phyloP scores from a whole-genome alignment of 2,797 vertebrate species.

The Podargus strigoides region DNA sequence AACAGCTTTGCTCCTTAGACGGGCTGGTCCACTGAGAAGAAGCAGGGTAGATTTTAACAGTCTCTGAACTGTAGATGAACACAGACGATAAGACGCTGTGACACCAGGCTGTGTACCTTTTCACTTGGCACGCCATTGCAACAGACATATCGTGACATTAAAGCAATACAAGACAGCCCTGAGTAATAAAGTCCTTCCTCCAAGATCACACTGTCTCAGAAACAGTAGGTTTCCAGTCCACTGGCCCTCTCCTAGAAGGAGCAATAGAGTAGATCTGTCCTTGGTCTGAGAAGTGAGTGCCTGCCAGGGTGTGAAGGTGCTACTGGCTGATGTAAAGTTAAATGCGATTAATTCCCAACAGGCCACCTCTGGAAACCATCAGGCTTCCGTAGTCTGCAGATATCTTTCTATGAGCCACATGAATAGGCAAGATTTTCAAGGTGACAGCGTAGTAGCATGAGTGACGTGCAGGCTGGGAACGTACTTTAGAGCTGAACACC shows the following conservation, averaged over 20 bases:
- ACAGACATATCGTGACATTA: neutral
- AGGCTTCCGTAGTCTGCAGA: neutral
- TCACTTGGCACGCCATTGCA: fast-evolving
- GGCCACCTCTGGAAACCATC: neutral
- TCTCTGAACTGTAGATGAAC: neutral
- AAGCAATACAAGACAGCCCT: neutral
- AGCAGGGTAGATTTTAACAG: neutral
- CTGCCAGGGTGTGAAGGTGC: fast-evolving
- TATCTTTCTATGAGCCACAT: neutral
- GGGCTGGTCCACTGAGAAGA: neutral
- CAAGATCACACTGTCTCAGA: fast-evolving
- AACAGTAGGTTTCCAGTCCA: neutral
- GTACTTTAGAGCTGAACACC: fast-evolving
- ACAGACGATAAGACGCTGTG: fast-evolving
- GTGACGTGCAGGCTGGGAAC: neutral
- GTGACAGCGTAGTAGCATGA: neutral
- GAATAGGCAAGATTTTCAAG: neutral
- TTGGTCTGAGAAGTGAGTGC: neutral
- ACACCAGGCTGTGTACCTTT: neutral
- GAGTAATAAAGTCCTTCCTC: neutral
- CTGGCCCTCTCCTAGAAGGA: fast-evolving
- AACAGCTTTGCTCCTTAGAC: neutral
- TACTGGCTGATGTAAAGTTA: neutral
- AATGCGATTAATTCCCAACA: neutral
- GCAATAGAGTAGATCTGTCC: neutral